phyloP scores from a whole-genome alignment of 2,888 invertebrate genomes.

The Ophion ellenae region DNA sequence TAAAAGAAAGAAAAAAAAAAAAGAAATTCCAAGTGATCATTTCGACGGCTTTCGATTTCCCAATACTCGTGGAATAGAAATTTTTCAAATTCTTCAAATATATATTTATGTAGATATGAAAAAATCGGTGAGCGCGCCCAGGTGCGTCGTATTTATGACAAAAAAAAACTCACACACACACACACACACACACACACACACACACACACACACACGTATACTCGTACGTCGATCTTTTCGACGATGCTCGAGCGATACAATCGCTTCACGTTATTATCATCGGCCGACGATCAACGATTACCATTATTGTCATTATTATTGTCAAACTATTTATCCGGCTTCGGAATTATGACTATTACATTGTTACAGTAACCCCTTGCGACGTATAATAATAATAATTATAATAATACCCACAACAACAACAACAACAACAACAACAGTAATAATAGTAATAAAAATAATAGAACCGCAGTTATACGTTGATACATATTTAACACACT shows the following conservation, averaged over 20 bases:
- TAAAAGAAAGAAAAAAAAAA: not conserved
- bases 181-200: no score
- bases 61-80: not conserved
- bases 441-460: conserved; percentile 25
- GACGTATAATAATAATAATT: not conserved
- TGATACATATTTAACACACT: conserved; percentile 58
- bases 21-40: not conserved
- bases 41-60: not conserved
- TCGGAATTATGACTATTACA: not conserved
- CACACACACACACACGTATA: not conserved
- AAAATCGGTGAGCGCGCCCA: not conserved
- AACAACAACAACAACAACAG: not conserved
- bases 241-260: not conserved
- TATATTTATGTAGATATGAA: not conserved
- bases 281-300: not conserved
- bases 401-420: not conserved
- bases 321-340: not conserved
- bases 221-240: not conserved
- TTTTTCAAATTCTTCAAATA: not conserved
- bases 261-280: not conserved
- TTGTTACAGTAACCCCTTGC: not conserved
- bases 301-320: not conserved
- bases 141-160: not conserved
- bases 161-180: not conserved
- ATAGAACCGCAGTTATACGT: conserved; percentile 13